These are phyloP conservation scores for Euzetes globulus DNA, from an alignment of 2,888 invertebrate species.

Conservation along the genomic window DNA sequence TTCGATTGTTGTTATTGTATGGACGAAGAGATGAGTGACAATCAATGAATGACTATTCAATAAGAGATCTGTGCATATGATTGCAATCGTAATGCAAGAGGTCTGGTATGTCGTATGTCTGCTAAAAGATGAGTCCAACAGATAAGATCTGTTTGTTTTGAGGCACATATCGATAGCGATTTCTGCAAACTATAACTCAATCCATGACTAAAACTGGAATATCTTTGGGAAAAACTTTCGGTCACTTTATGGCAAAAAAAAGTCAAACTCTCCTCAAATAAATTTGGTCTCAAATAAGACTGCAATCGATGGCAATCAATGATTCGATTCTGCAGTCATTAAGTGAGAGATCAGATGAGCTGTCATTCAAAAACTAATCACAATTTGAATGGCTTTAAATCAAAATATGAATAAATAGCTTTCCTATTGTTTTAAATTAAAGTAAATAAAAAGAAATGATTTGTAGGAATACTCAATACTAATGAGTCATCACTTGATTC, in stretches of 20 bases:
- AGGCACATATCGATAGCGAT: conserved; percentile 24
- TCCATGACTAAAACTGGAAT: conserved; percentile 16
- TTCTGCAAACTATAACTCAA: conserved; percentile 8
- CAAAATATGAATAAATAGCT: conserved; percentile 16
- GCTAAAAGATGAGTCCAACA: background rate
- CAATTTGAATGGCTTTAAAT: background rate
- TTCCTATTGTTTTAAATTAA: background rate
- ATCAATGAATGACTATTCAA: conserved; percentile 15
- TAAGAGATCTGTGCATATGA: conserved; percentile 24
- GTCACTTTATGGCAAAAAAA: conserved; percentile 8
- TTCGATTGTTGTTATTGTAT: background rate
- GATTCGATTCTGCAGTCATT: background rate
- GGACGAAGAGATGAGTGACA: background rate
- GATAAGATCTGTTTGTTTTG: conserved; percentile 14
- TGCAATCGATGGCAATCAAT: background rate
- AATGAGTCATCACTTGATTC: background rate
- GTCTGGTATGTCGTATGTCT: background rate
- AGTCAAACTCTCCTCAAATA: background rate
- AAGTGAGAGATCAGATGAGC: conserved; percentile 9
- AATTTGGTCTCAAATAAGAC: background rate
- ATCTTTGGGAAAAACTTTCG: background rate
- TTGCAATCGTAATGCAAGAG: conserved; percentile 2
- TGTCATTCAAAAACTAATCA: conserved; percentile 5
- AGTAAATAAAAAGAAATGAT: background rate
- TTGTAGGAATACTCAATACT: background rate